Evolutionary conservation across 2,797 vertebrate genomes (phyloP).

Genomic region (Uromys caudimaculatus): DNA sequence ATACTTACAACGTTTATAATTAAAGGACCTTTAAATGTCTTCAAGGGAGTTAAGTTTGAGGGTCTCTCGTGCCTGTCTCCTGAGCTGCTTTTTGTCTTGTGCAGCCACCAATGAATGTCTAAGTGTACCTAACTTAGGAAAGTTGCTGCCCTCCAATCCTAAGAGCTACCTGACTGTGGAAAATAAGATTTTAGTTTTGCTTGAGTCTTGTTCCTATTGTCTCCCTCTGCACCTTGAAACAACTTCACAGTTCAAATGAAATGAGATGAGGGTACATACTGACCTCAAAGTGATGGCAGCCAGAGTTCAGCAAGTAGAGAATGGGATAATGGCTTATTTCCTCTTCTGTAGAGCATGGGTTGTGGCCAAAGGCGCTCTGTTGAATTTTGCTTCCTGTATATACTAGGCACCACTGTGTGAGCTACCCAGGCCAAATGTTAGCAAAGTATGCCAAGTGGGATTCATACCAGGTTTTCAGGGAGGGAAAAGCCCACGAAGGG

Average conservation of each 20-base stretch:
- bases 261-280: constrained; percentile 64
- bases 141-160: not conserved
- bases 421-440: constrained; percentile 58
- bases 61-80: not conserved
- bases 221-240: constrained; percentile 68
- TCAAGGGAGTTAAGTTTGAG: constrained; percentile 9
- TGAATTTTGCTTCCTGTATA: constrained; percentile 77
- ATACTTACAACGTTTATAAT: not conserved
- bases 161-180: not conserved
- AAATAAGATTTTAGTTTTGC: constrained; percentile 63
- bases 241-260: constrained; percentile 72
- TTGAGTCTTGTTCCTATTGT: constrained; percentile 68
- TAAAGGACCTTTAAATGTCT: constrained; percentile 7
- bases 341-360: constrained; percentile 65
- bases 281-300: constrained; percentile 66
- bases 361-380: constrained; percentile 73
- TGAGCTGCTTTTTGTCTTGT: not conserved
- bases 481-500: constrained; percentile 51
- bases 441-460: constrained; percentile 74
- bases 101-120: not conserved
- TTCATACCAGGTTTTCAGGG: constrained; percentile 61
- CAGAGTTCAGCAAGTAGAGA: constrained; percentile 74
- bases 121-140: not conserved
- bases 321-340: constrained; percentile 47
- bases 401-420: constrained; percentile 49